Conservation (phyloP, 2,888 invertebrate genomes). For the Eudemis profundana region DNA sequence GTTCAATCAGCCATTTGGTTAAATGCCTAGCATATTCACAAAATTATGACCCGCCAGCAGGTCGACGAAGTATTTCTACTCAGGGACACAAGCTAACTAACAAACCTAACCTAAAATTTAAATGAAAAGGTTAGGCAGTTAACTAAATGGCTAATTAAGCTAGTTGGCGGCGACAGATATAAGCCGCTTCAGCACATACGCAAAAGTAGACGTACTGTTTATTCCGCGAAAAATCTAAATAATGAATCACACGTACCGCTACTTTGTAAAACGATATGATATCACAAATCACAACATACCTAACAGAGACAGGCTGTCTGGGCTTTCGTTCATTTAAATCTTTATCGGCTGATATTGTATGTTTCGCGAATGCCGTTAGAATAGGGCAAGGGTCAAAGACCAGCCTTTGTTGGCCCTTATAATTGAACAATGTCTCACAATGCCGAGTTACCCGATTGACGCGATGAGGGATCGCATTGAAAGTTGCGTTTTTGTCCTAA, state of each 20-base stretch:
- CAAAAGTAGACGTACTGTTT: neutral
- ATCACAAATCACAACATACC: slow-evolving; percentile 29
- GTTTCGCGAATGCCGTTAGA: slow-evolving; percentile 47
- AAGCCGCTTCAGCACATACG: too few species aligned
- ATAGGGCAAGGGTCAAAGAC: slow-evolving; percentile 73
- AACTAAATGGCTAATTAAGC: too few species aligned
- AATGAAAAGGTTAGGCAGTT: too few species aligned
- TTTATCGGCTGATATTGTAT: slow-evolving; percentile 29
- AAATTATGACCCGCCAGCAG: too few species aligned
- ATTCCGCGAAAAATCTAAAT: slow-evolving; percentile 13
- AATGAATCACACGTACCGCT: slow-evolving; percentile 18
- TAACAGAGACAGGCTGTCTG: slow-evolving; percentile 42
- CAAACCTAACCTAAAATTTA: too few species aligned
- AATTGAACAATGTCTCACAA: slow-evolving; percentile 47
- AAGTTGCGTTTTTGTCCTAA: slow-evolving; percentile 11
- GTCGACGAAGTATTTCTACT: too few species aligned
- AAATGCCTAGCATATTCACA: too few species aligned
- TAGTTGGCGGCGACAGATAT: too few species aligned
- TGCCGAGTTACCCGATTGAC: slow-evolving; percentile 46
- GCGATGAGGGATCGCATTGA: slow-evolving; percentile 30
- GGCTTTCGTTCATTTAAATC: slow-evolving; percentile 20
- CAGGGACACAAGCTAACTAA: too few species aligned
- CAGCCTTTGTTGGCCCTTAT: slow-evolving; percentile 60
- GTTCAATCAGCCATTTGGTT: too few species aligned
- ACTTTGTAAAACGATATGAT: slow-evolving; percentile 23